Evolutionary conservation across 2,888 invertebrate genomes (phyloP), one percentile per base, ranked within the genome.

Genomic region (Branchellion lobata): DNA sequence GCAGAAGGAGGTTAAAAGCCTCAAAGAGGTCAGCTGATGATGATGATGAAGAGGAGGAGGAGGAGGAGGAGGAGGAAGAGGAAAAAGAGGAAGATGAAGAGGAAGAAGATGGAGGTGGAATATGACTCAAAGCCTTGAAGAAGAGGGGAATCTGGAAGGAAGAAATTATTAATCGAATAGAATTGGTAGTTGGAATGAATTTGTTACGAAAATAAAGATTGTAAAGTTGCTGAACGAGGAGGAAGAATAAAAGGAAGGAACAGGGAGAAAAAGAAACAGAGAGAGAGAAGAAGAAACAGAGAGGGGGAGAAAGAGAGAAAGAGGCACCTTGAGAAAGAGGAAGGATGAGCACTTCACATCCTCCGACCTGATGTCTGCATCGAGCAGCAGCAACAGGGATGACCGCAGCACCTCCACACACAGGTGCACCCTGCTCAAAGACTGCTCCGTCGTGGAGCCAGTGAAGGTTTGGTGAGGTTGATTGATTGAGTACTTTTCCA

Each of bases 301-400:
- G 24, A 65, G 3, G 65, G 8, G 8, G 65, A 3, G 65, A 65
- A 11, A 8, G 65, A 8, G 21, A 21, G 8, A 65, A 40, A 8
- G 40, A 14, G 14, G 40, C 75, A 96, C 91, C 89, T 96, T 96
- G 11, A 96, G 90, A 86, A 95, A 96, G 0, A 94, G 93, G 86
- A 96, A 95, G 14, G 96, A 95, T 21, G 94, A 94, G 95, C 96
- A 96, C 84, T 94, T 91, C 2, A 94, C 92, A 85, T 95, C 95
- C 84, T 93, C 93, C 11, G 92, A 91, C 69, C 92, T 93, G 83
- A 92, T 93, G 77, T 92, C 92, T 0, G 93, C 93, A 87, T 95
- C 94, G 85, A 94, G 92, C 2, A 96, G 88, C n/a, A 94, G 94
- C 85, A 96, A 91, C 81, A 96, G 91, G 85, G 94, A 94, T 0